Conservation (phyloP, 2,113 vertebrate genomes). For the Xiphias gladius region DNA sequence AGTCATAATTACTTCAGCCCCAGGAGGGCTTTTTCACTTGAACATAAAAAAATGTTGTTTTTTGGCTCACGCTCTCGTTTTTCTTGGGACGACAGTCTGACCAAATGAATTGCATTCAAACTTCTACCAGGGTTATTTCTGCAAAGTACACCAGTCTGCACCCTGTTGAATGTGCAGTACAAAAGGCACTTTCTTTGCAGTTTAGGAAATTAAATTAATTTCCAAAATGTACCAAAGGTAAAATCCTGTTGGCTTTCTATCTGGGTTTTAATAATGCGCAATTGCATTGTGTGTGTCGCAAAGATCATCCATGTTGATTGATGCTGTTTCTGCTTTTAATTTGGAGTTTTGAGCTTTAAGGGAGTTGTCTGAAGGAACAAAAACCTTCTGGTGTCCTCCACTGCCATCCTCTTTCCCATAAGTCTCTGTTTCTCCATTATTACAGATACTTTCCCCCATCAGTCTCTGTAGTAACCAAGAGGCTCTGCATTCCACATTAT, state of each 20-base stretch:
- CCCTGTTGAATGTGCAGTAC: background rate
- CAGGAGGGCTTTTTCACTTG: background rate
- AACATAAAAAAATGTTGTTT: background rate
- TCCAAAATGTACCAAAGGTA: background rate
- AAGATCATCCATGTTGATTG: background rate
- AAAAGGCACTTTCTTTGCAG: background rate
- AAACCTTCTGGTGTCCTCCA: background rate
- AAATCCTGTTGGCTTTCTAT: background rate
- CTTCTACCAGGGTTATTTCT: background rate
- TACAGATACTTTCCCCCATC: background rate
- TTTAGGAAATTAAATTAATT: background rate
- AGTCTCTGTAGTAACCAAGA: conserved; percentile 13
- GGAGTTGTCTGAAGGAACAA: background rate
- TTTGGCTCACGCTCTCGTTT: background rate
- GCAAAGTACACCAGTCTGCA: background rate
- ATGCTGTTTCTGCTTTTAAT: background rate
- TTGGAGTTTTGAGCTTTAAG: background rate
- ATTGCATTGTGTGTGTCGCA: background rate
- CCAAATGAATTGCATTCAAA: background rate
- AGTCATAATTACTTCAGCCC: background rate
- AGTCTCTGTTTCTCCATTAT: background rate
- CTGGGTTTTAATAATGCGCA: background rate
- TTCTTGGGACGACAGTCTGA: background rate
- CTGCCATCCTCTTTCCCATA: background rate
- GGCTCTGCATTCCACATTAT: conserved; percentile 53